A percentile compares a stretch with the other conserved stretches of the same genome.
Conservation (phyloP, 2,113 vertebrate genomes). For the Callionymus lyra region DNA sequence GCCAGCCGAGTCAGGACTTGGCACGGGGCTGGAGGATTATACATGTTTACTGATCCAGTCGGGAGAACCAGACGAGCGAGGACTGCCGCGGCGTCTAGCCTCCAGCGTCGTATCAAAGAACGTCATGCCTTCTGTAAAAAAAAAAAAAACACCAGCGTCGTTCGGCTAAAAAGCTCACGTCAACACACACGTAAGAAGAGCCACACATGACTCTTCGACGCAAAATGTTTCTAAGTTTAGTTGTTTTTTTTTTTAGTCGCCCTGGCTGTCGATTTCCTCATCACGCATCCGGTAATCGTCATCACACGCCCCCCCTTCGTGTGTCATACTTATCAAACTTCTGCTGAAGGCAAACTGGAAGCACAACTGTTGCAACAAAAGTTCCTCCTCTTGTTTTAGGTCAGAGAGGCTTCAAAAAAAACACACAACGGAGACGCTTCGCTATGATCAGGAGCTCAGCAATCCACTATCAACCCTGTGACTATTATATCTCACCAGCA, state of each 20-base stretch:
- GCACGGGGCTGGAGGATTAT: conserved; percentile 37
- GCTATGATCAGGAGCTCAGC: conserved; percentile 6
- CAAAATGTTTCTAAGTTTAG: conserved; percentile 24
- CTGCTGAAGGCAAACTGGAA: conserved; percentile 27
- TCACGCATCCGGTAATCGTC: conserved; percentile 42
- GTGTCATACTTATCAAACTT: conserved; percentile 38
- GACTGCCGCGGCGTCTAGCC: conserved; percentile 41
- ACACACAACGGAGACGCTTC: conserved; percentile 1
- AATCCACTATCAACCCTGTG: conserved; percentile 24
- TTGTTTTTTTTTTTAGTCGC: conserved; percentile 43
- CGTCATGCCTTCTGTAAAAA: conserved; percentile 1
- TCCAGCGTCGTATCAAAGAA: conserved; percentile 35
- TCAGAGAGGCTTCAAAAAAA: conserved; percentile 8
- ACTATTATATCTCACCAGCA: conserved; percentile 44
- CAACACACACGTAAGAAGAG: neutral
- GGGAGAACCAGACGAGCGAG: conserved; percentile 63
- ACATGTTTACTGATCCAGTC: conserved; percentile 58
- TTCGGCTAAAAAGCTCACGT: conserved; percentile 9
- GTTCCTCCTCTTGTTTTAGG: conserved; percentile 4
- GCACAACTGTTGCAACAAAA: conserved; percentile 26
- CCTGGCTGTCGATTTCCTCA: conserved; percentile 48
- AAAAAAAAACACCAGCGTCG: conserved; percentile 1
- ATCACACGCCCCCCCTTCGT: conserved; percentile 7
- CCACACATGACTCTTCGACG: conserved; percentile 8
- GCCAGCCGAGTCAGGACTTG: conserved; percentile 39